A percentile compares a stretch with the other conserved stretches of the same genome.
Conservation (phyloP, 1,140 invertebrate genomes). For the Drosophila sp. region DNA sequence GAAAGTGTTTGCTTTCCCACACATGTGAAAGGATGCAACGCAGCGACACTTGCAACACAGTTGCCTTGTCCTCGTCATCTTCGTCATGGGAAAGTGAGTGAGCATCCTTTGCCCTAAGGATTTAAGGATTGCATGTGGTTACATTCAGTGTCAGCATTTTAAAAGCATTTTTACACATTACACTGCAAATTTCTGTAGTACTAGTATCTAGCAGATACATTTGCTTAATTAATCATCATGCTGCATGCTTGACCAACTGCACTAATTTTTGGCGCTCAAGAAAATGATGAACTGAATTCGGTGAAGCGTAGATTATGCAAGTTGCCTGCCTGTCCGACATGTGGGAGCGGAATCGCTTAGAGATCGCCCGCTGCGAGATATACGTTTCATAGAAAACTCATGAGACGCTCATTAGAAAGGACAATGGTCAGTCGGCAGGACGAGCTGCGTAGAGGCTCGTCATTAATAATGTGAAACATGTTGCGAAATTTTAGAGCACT, state of each 20-base stretch:
- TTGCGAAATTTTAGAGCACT: constrained; percentile 72
- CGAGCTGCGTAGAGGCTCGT: constrained; percentile 47
- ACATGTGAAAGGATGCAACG: constrained; percentile 49
- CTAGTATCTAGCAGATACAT: constrained; percentile 1
- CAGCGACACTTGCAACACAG: constrained; percentile 37
- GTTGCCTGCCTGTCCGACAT: constrained; percentile 33
- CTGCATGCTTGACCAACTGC: constrained; percentile 59
- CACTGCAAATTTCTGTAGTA: constrained; percentile 37
- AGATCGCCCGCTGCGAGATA: constrained; percentile 36
- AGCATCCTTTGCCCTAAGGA: constrained; percentile 18
- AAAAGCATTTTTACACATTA: constrained; percentile 42
- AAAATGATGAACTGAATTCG: constrained; percentile 24
- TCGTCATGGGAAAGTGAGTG: constrained; percentile 77
- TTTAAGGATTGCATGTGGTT: background rate
- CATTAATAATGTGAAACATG: constrained; percentile 79
- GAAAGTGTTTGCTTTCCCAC: constrained; percentile 77
- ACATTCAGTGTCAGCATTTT: background rate
- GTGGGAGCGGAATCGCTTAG: constrained; percentile 36
- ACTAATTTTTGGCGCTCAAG: constrained; percentile 37
- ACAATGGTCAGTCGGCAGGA: constrained; percentile 32
- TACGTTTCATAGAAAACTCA: constrained; percentile 54
- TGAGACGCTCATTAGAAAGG: constrained; percentile 59
- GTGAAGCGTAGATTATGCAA: constrained; percentile 63
- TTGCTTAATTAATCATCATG: constrained; percentile 46
- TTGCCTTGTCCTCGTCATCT: constrained; percentile 8